Base-by-base conservation (phyloP, 1,140 invertebrate species). In the Euwallacea similis region DNA sequence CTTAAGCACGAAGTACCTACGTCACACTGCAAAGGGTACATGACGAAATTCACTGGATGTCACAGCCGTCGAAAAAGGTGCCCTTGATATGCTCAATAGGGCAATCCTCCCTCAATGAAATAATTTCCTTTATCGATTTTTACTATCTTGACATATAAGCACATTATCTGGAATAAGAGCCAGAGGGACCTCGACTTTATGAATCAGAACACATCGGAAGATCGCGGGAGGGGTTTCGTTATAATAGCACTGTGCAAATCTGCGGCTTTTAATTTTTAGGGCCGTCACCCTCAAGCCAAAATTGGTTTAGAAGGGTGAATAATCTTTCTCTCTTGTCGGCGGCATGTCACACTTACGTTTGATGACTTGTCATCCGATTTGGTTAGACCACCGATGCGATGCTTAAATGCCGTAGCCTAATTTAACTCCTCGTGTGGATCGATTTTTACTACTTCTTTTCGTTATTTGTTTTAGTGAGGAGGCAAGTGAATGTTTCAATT, bases 261-360 rank as follows among this genome's bases (percentile, higher is more conserved):
- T 80, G 78, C 76, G 78, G 78, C 79, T 80, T 80, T 80, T 80
- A 80, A 80, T 80, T 80, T 79, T 80, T 79, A 77, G 79, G 78
- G 76, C 75, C 77, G 79, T 78, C 77, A 75, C 79, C 77, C 76
- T 69, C 67, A 76, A 75, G 76, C 72, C 76, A 76, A 69, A 76
- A 74, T 73, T 66, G 66, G 66, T 76, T 74, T 72, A 69, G 74
- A 76, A 79, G 79, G 79, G 78, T 80, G 79, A 79, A 79, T 79
- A 79, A 79, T 78, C 76, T 78, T 66, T 77, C 62, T 71, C 66
- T 77, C 69, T 73, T 74, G 73, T 60, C 62, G 71, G 21, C 68
- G 60, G 68, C 68, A 64, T 70, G 62, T 65, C 68, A 63, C 68
- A 64, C 62, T 64, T 70, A 70, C 60, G 68, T 46, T 46, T 50